Evolutionary conservation across 2,888 invertebrate genomes (phyloP), one percentile per base, ranked within the genome.

Genomic region (Anagyrus pseudococci): DNA sequence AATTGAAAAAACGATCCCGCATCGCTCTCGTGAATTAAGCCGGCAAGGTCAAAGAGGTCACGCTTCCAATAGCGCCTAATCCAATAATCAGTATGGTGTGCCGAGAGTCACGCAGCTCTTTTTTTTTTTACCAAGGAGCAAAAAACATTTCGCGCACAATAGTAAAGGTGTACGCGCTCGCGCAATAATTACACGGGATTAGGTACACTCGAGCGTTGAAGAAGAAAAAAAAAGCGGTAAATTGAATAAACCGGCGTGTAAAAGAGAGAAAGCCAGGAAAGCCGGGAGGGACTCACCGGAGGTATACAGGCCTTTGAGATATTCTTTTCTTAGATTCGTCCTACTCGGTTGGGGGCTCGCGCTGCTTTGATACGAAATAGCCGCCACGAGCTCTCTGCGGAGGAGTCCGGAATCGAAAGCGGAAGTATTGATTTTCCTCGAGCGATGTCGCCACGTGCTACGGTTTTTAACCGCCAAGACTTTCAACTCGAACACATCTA

Each of bases 41-140:
- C 8, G 20, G 17, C 37, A 60, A 68, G 64, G 68, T 64, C 69
- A 60, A 58, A 67, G 19, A 63, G 59, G 63, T 68, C 62, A 59
- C 37, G 37, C 47, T 33, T 40, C 33, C 40, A 22, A 58, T 22
- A n/a, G 25, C 33, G 22, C 55, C 20, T 22, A n/a, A n/a, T 19
- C 13, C 23, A 49, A 55, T 22, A 23, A 43, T 4, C 19, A 19
- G 10, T 26, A 4, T 20, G 7, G n/a, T n/a, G n/a, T n/a, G n/a
- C n/a, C n/a, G n/a, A n/a, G n/a, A n/a, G n/a, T 37, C 20, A 13
- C 41, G 15, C 26, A 26, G 23, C 41, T 20, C 20, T 17, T 25
- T 13, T 7, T 13, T 2, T 4, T 25, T 8, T 37, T 2, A 37
- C 2, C 15, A 37, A 37, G n/a, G n/a, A n/a, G n/a, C 10, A 37